Base-by-base conservation (phyloP, 2,797 vertebrate genomes). In the Microctenopoma lineatum region DNA sequence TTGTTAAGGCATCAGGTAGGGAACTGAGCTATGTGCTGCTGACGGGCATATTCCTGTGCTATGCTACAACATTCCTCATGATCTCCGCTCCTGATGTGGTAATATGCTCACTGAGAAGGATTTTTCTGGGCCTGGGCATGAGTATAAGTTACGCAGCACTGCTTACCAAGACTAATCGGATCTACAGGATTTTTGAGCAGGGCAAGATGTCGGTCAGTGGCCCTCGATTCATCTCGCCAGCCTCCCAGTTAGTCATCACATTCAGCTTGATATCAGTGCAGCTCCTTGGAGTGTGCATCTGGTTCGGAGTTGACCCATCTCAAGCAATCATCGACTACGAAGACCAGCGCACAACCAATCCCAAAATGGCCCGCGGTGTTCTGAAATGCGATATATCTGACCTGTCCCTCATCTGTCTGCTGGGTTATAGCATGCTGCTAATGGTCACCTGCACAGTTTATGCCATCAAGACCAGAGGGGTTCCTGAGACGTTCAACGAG, bases 361-460 rank as follows among this genome's bases (percentile, higher is more conserved):
- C 97, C 13, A 92, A 92, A 65, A 94, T 92, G 79, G 95, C 97
- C 75, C 92, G 96, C 53, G 97, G 97, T 0, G 95, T 98, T 81
- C 93, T 98, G 84, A 98, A 97, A 83, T 98, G 97, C 16, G 97
- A 98, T 83, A 98, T 98, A 90, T 98, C 97, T 0, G 97, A 98
- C 89, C 94, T 98, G 72, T 98, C 97, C 0, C 96, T 98, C 70
- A 98, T 98, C 93, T 98, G 97, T 87, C 94, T 97, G 90, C 95
- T 98, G 84, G 97, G 96, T 68, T 98, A 96, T 81, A 98, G 97
- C 94, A 98, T 98, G 96, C 94, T 98, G 70, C 94, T 98, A 68
- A 98, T 98, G 97, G 97, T 98, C 89, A 98, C 97, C 38, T 98
- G 97, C 90, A 98, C 97, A n/a, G 96, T 98, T 73, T 98, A 98